Evolutionary conservation across 2,113 vertebrate genomes (phyloP).

Genomic region (Serinus canaria): DNA sequence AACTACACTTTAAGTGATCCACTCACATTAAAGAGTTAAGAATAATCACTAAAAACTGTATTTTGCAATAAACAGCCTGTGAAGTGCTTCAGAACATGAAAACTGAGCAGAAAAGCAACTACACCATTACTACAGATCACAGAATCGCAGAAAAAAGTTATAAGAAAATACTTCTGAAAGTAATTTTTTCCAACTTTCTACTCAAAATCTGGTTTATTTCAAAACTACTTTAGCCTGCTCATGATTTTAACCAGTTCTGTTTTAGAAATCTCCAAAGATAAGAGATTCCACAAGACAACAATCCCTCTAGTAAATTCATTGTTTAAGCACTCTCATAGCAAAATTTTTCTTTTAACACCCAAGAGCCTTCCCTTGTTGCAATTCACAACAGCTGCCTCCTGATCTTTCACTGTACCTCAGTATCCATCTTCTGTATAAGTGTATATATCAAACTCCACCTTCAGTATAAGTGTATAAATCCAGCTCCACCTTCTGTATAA

Average conservation of each 20-base stretch:
- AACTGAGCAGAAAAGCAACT: not conserved
- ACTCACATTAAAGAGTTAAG: not conserved
- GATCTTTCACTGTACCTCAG: not conserved
- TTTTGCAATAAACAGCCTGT: not conserved
- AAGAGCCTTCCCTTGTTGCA: not conserved
- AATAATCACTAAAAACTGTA: not conserved
- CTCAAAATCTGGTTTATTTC: not conserved
- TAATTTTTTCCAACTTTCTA: not conserved
- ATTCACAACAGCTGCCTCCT: fast-evolving
- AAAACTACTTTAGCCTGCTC: not conserved
- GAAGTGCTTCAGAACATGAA: not conserved
- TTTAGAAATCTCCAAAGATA: not conserved
- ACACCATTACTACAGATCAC: not conserved
- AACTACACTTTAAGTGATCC: not conserved
- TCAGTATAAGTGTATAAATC: not conserved
- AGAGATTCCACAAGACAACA: not conserved
- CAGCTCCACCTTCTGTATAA: not conserved
- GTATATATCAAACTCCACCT: not conserved
- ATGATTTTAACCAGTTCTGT: not conserved
- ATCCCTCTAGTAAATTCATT: not conserved
- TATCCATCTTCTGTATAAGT: not conserved
- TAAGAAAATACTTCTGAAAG: not conserved
- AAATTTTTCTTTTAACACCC: not conserved
- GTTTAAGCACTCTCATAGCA: not conserved
- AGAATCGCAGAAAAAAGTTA: fast-evolving